Evolutionary conservation across 2,797 vertebrate genomes (phyloP).

Genomic region (Amniataba percoides): DNA sequence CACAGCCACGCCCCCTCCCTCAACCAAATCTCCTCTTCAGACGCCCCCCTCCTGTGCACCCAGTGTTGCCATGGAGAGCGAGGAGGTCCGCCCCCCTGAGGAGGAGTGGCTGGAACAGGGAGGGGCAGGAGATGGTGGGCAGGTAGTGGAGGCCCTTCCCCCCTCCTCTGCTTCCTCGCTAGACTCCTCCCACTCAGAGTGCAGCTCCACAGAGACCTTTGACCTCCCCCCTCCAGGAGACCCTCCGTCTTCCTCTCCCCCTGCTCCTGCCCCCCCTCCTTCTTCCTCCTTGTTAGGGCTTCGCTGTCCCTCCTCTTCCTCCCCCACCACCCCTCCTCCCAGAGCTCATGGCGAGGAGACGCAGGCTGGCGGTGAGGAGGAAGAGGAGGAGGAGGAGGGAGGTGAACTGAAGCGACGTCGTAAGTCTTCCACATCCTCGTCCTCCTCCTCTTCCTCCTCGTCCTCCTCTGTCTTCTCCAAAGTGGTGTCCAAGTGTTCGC

Average conservation of each 20-base stretch:
- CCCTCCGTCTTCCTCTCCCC: slow-evolving; percentile 75
- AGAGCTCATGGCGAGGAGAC: slow-evolving; percentile 43
- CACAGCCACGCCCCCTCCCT: slow-evolving; percentile 57
- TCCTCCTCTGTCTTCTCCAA: slow-evolving; percentile 96
- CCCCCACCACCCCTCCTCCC: slow-evolving; percentile 67
- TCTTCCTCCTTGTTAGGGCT: slow-evolving; percentile 29
- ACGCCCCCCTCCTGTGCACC: slow-evolving; percentile 87
- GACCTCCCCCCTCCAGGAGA: slow-evolving; percentile 91
- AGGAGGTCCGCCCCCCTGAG: slow-evolving; percentile 44
- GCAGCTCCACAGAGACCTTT: slow-evolving; percentile 93
- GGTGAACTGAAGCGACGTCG: slow-evolving; percentile 91
- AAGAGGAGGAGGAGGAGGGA: slow-evolving; percentile 42
- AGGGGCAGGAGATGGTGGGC: slow-evolving; percentile 13
- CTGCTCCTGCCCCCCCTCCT: slow-evolving; percentile 41
- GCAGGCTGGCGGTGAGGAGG: slow-evolving; percentile 44
- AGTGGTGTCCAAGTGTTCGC: slow-evolving; percentile 94
- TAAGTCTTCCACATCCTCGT: slow-evolving; percentile 84
- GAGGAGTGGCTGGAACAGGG: slow-evolving; percentile 86
- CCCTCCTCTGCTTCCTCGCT: slow-evolving; percentile 82
- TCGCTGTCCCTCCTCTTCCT: slow-evolving; percentile 64
- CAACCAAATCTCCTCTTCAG: slow-evolving; percentile 86
- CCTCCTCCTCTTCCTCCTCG: slow-evolving; percentile 82
- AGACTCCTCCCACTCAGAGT: slow-evolving; percentile 94
- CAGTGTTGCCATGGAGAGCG: slow-evolving; percentile 83
- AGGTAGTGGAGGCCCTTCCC: slow-evolving; percentile 35